Percentiles rank a stretch among this genome's conserved stretches.
These are phyloP conservation scores for Nomada fabriciana DNA, from an alignment of 2,888 invertebrate genomes.

Conservation along the genomic window DNA sequence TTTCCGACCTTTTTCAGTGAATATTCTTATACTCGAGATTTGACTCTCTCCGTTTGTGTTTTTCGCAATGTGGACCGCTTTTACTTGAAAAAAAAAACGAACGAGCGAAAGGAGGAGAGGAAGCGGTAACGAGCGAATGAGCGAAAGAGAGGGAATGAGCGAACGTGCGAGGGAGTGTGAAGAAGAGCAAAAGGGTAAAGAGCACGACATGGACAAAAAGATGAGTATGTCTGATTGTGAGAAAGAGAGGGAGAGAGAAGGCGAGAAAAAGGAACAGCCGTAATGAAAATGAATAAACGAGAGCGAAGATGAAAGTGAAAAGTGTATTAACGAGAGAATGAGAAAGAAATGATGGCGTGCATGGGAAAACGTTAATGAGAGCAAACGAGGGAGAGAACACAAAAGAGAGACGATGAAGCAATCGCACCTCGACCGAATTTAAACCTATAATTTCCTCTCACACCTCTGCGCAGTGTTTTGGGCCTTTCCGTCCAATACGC, in stretches of 20 bases:
- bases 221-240: not conserved
- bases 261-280: constrained; percentile 36
- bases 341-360: constrained; percentile 11
- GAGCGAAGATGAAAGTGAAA: constrained; percentile 32
- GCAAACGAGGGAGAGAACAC: constrained; percentile 37
- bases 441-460: constrained; percentile 80
- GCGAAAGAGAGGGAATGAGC: constrained; percentile 5
- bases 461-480: constrained; percentile 83
- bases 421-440: constrained; percentile 81
- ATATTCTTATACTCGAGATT: constrained; percentile 73
- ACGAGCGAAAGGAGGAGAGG: constrained; percentile 10
- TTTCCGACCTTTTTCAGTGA: constrained; percentile 75
- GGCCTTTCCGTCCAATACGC: constrained; percentile 83
- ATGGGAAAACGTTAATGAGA: constrained; percentile 15
- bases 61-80: constrained; percentile 57
- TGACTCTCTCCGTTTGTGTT: constrained; percentile 66
- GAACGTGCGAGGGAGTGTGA: not conserved
- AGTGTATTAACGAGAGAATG: not conserved
- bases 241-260: constrained; percentile 16
- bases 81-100: constrained; percentile 46
- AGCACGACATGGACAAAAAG: not conserved
- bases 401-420: constrained; percentile 70
- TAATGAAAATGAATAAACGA: not conserved
- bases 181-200: not conserved
- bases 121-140: not conserved